Percentiles rank a stretch among this genome's conserved stretches.
These are phyloP conservation scores for Drosophila cardini DNA, from an alignment of 1,140 invertebrate species.

Conservation along the genomic window DNA sequence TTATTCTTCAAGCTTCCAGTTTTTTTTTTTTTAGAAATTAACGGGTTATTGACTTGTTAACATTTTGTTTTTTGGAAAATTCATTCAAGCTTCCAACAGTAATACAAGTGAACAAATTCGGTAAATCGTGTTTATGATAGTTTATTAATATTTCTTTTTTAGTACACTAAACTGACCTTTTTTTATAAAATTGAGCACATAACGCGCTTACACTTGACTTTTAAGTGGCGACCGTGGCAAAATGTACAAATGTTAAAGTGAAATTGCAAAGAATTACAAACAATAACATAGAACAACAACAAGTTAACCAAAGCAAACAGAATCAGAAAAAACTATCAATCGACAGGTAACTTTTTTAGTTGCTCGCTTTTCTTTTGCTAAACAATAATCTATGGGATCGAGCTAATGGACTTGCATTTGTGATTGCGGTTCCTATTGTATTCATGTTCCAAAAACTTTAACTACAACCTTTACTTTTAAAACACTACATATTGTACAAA, in stretches of 20 bases:
- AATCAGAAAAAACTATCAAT: conserved; percentile 36
- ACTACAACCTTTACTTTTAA: conserved; percentile 11
- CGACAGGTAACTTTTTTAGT: conserved; percentile 62
- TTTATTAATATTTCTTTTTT: too few species aligned
- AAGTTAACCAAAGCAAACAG: conserved; percentile 21
- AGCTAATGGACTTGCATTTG: conserved; percentile 43
- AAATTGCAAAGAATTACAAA: conserved; percentile 61
- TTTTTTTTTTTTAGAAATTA: conserved; percentile 22
- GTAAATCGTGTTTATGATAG: too few species aligned
- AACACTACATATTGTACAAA: conserved; percentile 1
- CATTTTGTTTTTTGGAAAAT: too few species aligned
- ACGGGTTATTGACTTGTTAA: too few species aligned
- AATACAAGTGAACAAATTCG: too few species aligned
- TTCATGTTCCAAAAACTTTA: conserved; percentile 25
- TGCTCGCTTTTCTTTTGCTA: conserved; percentile 64
- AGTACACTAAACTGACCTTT: not conserved
- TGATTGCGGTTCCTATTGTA: conserved; percentile 1
- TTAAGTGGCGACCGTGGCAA: conserved; percentile 69
- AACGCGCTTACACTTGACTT: conserved; percentile 31
- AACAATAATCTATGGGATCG: conserved; percentile 76
- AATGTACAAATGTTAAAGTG: conserved; percentile 62
- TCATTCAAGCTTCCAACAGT: too few species aligned
- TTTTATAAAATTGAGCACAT: conserved; percentile 34
- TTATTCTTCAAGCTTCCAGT: too few species aligned
- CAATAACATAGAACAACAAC: conserved; percentile 42